phyloP scores from a whole-genome alignment of 1,140 invertebrate species.

The Zaprionus gabonicus region DNA sequence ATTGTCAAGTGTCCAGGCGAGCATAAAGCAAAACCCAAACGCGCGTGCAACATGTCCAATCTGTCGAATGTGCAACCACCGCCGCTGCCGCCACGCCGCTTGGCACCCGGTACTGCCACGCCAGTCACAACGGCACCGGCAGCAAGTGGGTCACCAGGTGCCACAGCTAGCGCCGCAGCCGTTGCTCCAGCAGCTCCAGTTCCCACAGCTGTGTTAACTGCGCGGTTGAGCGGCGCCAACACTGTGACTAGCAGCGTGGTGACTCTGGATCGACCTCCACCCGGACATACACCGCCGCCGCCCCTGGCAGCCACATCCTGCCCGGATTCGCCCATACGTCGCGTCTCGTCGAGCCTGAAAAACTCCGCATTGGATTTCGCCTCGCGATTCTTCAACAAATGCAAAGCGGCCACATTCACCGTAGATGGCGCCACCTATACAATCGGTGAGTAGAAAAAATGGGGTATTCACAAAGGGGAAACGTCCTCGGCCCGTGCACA shows the following conservation, averaged over 20 bases:
- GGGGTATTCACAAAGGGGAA: conserved; percentile 4
- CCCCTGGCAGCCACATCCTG: conserved; percentile 65
- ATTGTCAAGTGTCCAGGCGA: conserved; percentile 30
- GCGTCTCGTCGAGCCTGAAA: conserved; percentile 79
- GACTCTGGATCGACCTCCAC: conserved; percentile 33
- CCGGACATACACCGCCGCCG: conserved; percentile 12
- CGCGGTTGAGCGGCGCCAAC: conserved; percentile 56
- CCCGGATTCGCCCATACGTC: conserved; percentile 79
- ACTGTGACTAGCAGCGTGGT: conserved; percentile 53
- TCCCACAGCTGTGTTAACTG: conserved; percentile 53
- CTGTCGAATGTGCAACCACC: conserved; percentile 33
- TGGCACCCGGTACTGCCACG: conserved; percentile 72
- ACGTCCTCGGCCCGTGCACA: conserved; percentile 9
- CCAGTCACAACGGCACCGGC: conserved; percentile 43
- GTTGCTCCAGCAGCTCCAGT: conserved; percentile 28
- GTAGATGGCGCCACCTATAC: conserved; percentile 91
- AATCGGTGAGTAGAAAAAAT: conserved; percentile 87
- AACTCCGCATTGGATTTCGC: conserved; percentile 80
- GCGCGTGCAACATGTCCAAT: conserved; percentile 66
- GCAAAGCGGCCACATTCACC: conserved; percentile 91
- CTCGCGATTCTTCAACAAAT: conserved; percentile 89
- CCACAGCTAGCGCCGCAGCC: conserved; percentile 7
- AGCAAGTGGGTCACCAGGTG: conserved; percentile 7
- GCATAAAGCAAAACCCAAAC: conserved; percentile 21
- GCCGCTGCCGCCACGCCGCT: conserved; percentile 56